These are phyloP conservation scores for Ailurus styani DNA, from an alignment of 2,113 vertebrate genomes.

Conservation along the genomic window DNA sequence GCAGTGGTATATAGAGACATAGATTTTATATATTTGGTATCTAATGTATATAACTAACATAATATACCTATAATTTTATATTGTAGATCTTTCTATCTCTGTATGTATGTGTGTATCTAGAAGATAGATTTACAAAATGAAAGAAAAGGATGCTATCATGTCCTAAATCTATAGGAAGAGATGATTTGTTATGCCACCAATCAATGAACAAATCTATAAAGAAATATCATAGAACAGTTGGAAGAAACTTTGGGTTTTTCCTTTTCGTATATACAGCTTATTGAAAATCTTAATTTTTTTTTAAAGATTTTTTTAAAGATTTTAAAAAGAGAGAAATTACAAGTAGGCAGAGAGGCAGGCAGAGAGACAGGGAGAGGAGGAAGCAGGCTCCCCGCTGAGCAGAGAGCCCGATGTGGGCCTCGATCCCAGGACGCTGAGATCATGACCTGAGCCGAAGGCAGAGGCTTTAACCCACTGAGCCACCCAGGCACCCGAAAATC, in stretches of 20 bases:
- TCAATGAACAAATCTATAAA: not conserved
- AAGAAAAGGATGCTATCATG: not conserved
- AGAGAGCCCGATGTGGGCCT: too few relatives aligned
- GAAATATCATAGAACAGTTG: not conserved
- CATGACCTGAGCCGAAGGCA: too few relatives aligned
- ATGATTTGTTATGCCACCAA: not conserved
- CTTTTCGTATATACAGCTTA: not conserved
- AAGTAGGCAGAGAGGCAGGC: too few relatives aligned
- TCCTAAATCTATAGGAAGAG: not conserved
- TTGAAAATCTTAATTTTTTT: not conserved
- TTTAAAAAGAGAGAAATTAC: too few relatives aligned
- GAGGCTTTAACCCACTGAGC: too few relatives aligned
- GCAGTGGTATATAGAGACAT: not conserved
- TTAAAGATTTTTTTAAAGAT: too few relatives aligned
- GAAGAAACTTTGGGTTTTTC: not conserved
- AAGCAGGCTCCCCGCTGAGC: too few relatives aligned
- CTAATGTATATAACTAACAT: not conserved
- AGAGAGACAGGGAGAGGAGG: too few relatives aligned
- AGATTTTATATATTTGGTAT: not conserved
- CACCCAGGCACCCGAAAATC: too few relatives aligned
- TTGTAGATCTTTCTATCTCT: not conserved
- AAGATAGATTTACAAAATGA: not conserved
- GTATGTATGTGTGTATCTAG: not conserved
- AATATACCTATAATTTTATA: not conserved
- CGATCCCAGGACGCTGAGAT: too few relatives aligned